Conservation (phyloP, 2,888 invertebrate genomes). For the Drosophila limbata region DNA sequence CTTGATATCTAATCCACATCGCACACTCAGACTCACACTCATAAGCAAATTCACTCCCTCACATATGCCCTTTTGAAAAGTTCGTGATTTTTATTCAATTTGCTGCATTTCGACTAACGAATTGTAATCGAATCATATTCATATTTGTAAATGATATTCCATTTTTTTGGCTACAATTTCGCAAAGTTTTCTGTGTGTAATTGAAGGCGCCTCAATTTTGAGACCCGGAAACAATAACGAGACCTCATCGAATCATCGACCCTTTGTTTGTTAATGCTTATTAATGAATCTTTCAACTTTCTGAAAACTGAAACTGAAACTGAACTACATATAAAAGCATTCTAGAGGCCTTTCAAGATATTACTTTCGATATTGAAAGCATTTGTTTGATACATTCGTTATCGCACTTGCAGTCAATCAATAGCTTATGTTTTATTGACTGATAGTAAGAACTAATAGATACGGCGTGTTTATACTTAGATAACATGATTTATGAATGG, state of each 20-base stretch:
- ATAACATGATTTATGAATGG: conserved; percentile 5
- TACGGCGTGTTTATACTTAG: background rate
- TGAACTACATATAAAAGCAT: background rate
- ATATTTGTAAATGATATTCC: conserved; percentile 23
- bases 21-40: background rate
- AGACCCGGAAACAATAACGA: conserved; percentile 37
- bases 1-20: background rate
- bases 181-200: conserved; percentile 25
- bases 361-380: conserved; percentile 3
- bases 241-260: conserved; percentile 2
- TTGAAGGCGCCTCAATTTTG: conserved; percentile 24
- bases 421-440: conserved; percentile 3
- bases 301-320: background rate
- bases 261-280: conserved; percentile 21
- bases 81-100: conserved; percentile 39
- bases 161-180: conserved; percentile 29
- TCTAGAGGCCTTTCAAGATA: background rate
- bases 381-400: conserved; percentile 6
- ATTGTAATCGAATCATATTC: conserved; percentile 34
- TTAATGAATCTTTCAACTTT: conserved; percentile 25
- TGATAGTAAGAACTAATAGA: conserved; percentile 7
- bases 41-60: background rate
- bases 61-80: background rate
- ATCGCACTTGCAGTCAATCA: conserved; percentile 3
- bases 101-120: conserved; percentile 32